Base-by-base conservation (phyloP, 1,140 invertebrate species). In the Lamellibrachia luymesi region DNA sequence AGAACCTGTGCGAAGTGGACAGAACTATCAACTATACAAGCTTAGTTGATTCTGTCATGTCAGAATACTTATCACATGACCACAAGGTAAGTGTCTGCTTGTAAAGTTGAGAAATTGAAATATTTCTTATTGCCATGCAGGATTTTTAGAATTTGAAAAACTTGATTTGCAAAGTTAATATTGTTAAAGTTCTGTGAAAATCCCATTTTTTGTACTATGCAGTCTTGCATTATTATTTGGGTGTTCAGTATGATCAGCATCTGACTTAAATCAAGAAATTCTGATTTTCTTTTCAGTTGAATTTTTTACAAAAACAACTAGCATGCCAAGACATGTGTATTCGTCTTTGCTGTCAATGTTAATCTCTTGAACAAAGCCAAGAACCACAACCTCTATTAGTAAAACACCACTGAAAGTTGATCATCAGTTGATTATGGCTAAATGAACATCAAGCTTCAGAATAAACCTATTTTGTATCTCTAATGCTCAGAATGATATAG, bases 1-100 rank as follows among this genome's bases (percentile, higher is more conserved):
- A 97, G 94, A 99, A 99, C 96, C 96, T 99, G 94, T 95, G 94
- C 17, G 98, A 98, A 93, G 96, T 98, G 50, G 97, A 98, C 96
- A 97, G 97, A 22, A 96, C 97, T 56, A 97, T 98, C 1, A 97
- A 97, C 13, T 97, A 98, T 90, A 97, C 98, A 91, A 97, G 97
- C 64, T 92, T 96, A 0, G 93, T 95, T 8, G 91, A 95, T 27
- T 94, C 94, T 50, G 94, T 96, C 92, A 94, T 80, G 2, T 80
- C 64, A 10, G 64, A 80, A 80, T 80, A 80, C 64, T 80, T 80
- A 8, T 22, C 17, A 22, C 13, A 10, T 6, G 2, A 80, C 64
- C 64, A 80, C 17, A 80, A 80, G 64, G 98, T 49, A 98, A 98
- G 96, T 97, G 98, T 95, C 99, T 97, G 96, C 96, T 98, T 17